Evolutionary conservation across 35 echinoderm and acorn worm species (phyloP).

Genomic region (Lytechinus pictus): DNA sequence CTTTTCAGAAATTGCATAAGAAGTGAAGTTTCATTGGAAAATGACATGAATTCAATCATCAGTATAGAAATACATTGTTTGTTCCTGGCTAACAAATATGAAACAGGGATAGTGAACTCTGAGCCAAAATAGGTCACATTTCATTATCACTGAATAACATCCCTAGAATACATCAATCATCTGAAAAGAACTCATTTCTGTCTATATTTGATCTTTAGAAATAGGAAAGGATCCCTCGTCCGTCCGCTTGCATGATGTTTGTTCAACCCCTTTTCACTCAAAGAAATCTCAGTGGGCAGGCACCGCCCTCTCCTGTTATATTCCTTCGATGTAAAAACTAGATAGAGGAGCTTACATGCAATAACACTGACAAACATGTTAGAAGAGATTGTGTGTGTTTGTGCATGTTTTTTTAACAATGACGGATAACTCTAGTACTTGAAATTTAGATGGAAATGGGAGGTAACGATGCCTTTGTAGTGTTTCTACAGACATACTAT

Average conservation of each 20-base stretch:
- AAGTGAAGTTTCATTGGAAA: background rate
- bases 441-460: background rate
- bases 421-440: background rate
- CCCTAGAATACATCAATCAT: background rate
- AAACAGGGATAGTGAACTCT: background rate
- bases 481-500: background rate
- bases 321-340: background rate
- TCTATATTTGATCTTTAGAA: constrained; percentile 4
- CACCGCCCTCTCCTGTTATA: background rate
- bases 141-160: background rate
- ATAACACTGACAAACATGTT: background rate
- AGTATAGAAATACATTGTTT: background rate
- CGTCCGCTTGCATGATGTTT: background rate
- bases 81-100: background rate
- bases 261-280: background rate
- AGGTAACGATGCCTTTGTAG: background rate
- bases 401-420: background rate
- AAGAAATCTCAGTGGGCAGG: background rate
- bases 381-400: background rate
- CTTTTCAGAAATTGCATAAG: background rate
- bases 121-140: background rate
- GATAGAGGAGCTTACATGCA: background rate
- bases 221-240: background rate
- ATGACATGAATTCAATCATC: background rate
- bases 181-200: background rate